These are phyloP conservation scores for Drosophila bocki DNA, from an alignment of 1,140 invertebrate species.

Conservation along the genomic window DNA sequence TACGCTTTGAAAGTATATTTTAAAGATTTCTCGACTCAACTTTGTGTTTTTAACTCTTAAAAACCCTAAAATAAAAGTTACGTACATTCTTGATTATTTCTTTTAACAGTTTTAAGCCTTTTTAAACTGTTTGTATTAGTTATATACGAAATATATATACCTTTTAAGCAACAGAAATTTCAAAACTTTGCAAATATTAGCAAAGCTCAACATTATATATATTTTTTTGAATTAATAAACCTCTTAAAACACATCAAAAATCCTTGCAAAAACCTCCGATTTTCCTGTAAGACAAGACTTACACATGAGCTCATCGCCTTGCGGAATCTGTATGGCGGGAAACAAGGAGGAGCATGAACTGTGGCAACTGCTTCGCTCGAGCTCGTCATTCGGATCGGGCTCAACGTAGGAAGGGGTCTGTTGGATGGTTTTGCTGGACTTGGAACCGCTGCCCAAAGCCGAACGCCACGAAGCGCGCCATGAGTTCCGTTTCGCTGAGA, in stretches of 20 bases:
- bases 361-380: slow-evolving; percentile 15
- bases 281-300: slow-evolving; percentile 18
- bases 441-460: slow-evolving; percentile 52
- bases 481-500: slow-evolving; percentile 77
- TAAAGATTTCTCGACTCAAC: not conserved
- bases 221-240: no score
- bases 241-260: not conserved
- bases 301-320: slow-evolving; percentile 45
- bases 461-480: slow-evolving; percentile 76
- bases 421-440: slow-evolving; percentile 36
- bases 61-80: not conserved
- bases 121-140: not conserved
- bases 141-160: no score
- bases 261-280: no score
- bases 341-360: slow-evolving; percentile 16
- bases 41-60: not conserved
- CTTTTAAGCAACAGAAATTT: not conserved
- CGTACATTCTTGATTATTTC: not conserved
- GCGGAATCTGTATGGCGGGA: slow-evolving; percentile 41
- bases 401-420: slow-evolving; percentile 3
- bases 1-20: no score
- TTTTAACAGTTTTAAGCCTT: not conserved
- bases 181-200: not conserved
- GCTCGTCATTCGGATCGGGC: slow-evolving; percentile 7
- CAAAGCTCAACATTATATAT: not conserved